Percentiles rank a stretch among this genome's conserved stretches.
Conservation (phyloP, 2,888 invertebrate genomes). For the Dryadula phaetusa region DNA sequence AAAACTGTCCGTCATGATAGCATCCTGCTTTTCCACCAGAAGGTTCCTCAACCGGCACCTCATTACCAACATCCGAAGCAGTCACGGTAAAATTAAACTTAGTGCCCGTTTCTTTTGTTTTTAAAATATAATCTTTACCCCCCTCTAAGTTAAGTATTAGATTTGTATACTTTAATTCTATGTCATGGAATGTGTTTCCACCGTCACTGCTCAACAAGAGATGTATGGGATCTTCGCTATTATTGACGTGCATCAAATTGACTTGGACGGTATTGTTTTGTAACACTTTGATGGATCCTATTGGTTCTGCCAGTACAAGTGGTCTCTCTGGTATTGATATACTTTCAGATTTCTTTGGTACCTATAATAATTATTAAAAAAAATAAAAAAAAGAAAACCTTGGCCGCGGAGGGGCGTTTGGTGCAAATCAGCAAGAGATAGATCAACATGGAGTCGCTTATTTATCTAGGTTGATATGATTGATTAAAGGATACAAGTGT, state of each 20-base stretch:
- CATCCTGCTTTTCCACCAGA: conserved; percentile 64
- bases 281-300: conserved; percentile 75
- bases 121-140: conserved; percentile 74
- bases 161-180: conserved; percentile 71
- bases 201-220: conserved; percentile 72
- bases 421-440: too few species aligned
- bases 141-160: conserved; percentile 73
- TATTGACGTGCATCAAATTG: conserved; percentile 70
- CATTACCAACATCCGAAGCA: conserved; percentile 53
- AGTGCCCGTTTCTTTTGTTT: conserved; percentile 77
- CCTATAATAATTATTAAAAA: conserved; percentile 47
- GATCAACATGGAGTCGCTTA: too few species aligned
- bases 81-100: conserved; percentile 79
- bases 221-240: conserved; percentile 69
- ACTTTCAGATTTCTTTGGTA: conserved; percentile 53
- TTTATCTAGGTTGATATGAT: too few species aligned
- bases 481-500: too few species aligned
- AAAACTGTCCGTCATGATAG: conserved; percentile 68
- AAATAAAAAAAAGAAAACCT: too few species aligned
- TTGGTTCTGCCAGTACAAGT: conserved; percentile 69
- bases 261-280: conserved; percentile 80
- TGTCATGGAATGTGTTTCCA: conserved; percentile 67
- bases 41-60: conserved; percentile 55
- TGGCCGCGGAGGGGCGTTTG: too few species aligned
- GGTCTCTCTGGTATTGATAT: conserved; percentile 57